Base-by-base conservation (phyloP, 1,140 invertebrate species). In the Grapholita molesta region DNA sequence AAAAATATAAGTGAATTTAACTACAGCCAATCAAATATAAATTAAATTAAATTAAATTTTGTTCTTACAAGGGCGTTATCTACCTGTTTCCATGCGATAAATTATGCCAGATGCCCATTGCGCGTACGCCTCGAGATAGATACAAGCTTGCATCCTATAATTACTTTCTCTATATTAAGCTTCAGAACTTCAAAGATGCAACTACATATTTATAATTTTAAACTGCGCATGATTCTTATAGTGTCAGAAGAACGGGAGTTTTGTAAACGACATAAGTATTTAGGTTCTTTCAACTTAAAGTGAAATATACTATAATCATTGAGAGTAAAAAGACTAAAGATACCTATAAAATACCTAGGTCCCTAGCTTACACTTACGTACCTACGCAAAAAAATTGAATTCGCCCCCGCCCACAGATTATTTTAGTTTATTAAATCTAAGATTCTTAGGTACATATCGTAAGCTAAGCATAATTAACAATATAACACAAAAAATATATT, bases 121-220 rank as follows among this genome's bases (percentile, higher is more conserved):
- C n/a, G n/a, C 15, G 42, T 28, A 61, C 12, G 55, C 25, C 25
- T 15, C 55, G 28, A 30, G 55, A 61, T 61, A 61, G 55, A 61
- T 57, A 57, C 12, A 24, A 61, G 28, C 25, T 15, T 61, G 55
- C n/a, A 61, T 61, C 28, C 55, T 25, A 30, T 61, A 61, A 61
- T 61, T 61, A 61, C 55, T 61, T 32, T 61, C 12, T 61, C 55
- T 61, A 61, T 61, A 61, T 61, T 61, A 28, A 61, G 55, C 25
- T 61, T 28, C 24, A 28, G 4, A 28, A 30, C 11, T 61, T 28
- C 55, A 61, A 61, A 61, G 55, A 61, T 61, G 25, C 42, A 48
- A 42, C 3, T 42, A 42, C 38, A 48, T 6, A 21, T 48, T 48
- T 48, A 48, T 48, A 21, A 48, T 48, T 48, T 21, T 48, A 21